These are phyloP conservation scores for Caligus rogercresseyi DNA, from an alignment of 1,140 invertebrate species.

Conservation along the genomic window DNA sequence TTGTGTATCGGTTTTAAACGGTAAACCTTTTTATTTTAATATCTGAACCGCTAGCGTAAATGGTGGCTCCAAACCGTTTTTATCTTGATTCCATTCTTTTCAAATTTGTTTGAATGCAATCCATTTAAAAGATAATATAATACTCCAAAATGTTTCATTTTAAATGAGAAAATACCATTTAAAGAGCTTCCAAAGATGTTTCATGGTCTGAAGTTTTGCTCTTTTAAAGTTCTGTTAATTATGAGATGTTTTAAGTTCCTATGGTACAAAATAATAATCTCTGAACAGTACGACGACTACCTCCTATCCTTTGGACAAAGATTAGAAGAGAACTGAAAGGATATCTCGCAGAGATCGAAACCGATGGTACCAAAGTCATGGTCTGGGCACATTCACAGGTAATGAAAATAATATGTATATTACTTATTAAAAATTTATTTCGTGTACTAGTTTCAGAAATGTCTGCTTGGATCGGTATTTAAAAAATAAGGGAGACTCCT, in stretches of 20 bases:
- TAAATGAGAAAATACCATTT: no score
- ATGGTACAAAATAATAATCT: not conserved
- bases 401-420: not conserved
- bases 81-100: no score
- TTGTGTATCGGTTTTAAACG: no score
- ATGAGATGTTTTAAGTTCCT: not conserved
- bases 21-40: no score
- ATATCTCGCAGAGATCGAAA: conserved; percentile 4
- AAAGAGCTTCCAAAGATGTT: no score
- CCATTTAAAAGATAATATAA: no score
- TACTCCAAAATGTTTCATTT: no score
- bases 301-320: conserved; percentile 14
- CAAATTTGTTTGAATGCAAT: no score
- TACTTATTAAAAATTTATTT: not conserved
- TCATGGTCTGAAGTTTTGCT: no score
- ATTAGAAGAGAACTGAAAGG: conserved; percentile 11
- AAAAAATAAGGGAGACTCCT: not conserved
- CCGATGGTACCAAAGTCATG: conserved; percentile 11
- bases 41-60: no score
- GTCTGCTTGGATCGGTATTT: not conserved
- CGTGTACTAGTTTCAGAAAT: conserved; percentile 1
- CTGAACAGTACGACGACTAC: conserved; percentile 8
- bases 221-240: not conserved
- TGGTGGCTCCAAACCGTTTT: no score
- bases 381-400: conserved; percentile 18